These are phyloP conservation scores for Lucinisca nassula DNA, from an alignment of 2,888 invertebrate genomes.

Conservation along the genomic window DNA sequence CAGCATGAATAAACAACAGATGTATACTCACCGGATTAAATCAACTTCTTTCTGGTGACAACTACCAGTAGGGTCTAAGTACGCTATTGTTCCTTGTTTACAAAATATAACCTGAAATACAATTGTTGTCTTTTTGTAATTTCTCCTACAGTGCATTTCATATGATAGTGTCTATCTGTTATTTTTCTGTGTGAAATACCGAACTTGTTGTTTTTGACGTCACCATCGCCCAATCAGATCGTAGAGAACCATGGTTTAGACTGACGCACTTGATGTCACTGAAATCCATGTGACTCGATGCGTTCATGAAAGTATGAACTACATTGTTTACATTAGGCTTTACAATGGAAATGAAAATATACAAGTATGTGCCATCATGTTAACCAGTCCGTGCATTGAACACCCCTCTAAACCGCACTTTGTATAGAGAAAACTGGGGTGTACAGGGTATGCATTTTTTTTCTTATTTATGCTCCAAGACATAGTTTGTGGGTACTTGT, in stretches of 20 bases:
- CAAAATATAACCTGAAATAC: not conserved
- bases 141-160: not conserved
- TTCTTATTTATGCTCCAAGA: too few relatives aligned
- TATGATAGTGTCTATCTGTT: not conserved
- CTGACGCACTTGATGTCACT: too few relatives aligned
- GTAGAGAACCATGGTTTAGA: too few relatives aligned
- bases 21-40: not conserved
- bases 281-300: too few relatives aligned
- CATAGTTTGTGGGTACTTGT: too few relatives aligned
- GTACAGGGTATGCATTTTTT: too few relatives aligned
- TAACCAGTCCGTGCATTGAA: too few relatives aligned
- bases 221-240: too few relatives aligned
- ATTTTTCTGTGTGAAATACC: not conserved
- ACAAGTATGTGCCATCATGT: not conserved
- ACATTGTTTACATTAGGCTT: too few relatives aligned
- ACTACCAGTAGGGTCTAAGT: not conserved
- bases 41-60: not conserved
- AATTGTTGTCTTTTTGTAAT: not conserved
- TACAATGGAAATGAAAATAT: not conserved
- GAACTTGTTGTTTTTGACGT: not conserved
- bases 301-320: too few relatives aligned
- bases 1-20: not conserved
- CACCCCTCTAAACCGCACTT: too few relatives aligned
- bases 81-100: not conserved
- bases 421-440: too few relatives aligned